phyloP scores from a whole-genome alignment of 2,113 vertebrate genomes.

The Penelope pileata region DNA sequence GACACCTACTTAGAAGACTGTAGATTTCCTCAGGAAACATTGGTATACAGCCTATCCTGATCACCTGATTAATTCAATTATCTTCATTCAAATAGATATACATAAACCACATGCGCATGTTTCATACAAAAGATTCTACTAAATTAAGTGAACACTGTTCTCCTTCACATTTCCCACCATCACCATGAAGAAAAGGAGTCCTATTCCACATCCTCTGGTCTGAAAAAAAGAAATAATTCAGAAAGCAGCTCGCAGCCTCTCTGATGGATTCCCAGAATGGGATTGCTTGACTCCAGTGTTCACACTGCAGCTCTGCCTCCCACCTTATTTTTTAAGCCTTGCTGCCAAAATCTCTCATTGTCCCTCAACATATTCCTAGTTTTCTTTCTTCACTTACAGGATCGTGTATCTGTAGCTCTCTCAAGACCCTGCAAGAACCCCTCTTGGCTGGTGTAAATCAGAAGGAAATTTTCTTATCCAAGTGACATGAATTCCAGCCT shows the following conservation, averaged over 20 bases:
- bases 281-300: conserved; percentile 6
- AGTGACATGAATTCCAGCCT: neutral
- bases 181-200: neutral
- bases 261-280: conserved; percentile 8
- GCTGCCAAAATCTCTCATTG: conserved; percentile 11
- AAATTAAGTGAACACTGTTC: neutral
- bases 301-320: neutral
- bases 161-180: neutral
- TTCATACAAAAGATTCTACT: neutral
- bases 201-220: conserved; percentile 10
- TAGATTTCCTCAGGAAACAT: neutral
- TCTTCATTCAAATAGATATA: neutral
- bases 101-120: accelerated
- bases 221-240: conserved; percentile 22
- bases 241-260: neutral
- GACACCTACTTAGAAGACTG: neutral
- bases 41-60: neutral
- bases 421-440: conserved; percentile 34
- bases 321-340: neutral
- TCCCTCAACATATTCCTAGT: neutral
- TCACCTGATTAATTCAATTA: neutral
- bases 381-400: neutral
- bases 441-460: neutral
- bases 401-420: neutral
- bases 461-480: neutral